These are phyloP conservation scores for Phalloptychus januarius DNA, from an alignment of 2,797 vertebrate species.

Conservation along the genomic window DNA sequence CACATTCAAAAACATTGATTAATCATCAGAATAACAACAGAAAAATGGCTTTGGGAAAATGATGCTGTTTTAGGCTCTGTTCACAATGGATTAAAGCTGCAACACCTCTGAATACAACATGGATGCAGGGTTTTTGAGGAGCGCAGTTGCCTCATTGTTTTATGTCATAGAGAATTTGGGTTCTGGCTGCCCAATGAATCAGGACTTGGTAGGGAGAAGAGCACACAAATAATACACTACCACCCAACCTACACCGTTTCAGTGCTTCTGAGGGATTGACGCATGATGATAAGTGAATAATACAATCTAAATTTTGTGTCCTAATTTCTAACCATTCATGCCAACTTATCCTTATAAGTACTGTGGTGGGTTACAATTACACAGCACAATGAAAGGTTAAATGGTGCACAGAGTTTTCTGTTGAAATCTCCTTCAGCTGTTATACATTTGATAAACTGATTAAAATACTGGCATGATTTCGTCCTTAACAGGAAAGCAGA, in stretches of 20 bases:
- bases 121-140: not conserved
- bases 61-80: not conserved
- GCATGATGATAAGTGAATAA: not conserved
- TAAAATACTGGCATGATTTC: not conserved
- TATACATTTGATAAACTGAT: not conserved
- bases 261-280: not conserved
- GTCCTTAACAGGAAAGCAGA: not conserved
- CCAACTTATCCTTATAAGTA: not conserved
- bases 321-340: not conserved
- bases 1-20: too few relatives aligned
- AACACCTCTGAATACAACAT: not conserved
- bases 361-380: not conserved
- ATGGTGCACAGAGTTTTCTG: not conserved
- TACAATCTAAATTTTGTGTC: not conserved
- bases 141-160: not conserved
- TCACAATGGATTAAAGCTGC: not conserved
- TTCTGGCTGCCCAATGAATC: not conserved
- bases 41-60: not conserved
- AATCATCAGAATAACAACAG: too few relatives aligned
- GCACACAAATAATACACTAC: not conserved
- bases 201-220: not conserved
- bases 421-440: not conserved
- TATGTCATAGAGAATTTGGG: not conserved
- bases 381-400: not conserved
- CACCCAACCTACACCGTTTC: not conserved